Evolutionary conservation across 2,113 vertebrate species (phyloP).

Genomic region (Poeciliopsis turrubarensis): DNA sequence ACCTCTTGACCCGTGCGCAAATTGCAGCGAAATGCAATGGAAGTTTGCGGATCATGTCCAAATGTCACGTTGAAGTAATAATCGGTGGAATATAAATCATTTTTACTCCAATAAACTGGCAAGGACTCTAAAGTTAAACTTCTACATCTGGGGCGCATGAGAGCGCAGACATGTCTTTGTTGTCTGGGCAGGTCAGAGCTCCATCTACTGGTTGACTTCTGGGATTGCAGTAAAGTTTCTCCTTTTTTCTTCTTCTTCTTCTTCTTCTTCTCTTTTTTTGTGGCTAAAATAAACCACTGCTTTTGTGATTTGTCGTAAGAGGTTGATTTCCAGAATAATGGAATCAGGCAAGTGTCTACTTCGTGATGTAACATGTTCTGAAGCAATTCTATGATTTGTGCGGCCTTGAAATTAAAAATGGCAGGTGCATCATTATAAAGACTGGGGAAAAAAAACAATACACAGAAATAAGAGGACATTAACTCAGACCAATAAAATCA

Average conservation of each 20-base stretch:
- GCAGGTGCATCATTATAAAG: no score
- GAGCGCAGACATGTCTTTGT: conserved; percentile 10
- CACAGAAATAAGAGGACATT: no score
- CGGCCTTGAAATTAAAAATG: no score
- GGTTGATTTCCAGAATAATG: background rate
- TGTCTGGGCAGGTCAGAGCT: conserved; percentile 39
- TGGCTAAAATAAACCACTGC: background rate
- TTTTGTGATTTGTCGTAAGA: background rate
- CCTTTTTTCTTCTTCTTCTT: background rate
- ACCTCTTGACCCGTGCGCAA: conserved; percentile 56
- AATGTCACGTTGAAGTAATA: background rate
- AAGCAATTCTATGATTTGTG: no score
- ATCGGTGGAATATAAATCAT: background rate
- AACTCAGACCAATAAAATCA: no score
- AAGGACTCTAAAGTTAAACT: background rate
- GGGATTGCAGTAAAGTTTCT: conserved; percentile 16
- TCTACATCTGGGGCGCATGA: background rate
- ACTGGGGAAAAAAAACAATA: no score
- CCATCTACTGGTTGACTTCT: conserved; percentile 59
- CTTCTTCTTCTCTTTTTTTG: background rate
- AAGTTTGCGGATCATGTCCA: conserved; percentile 15
- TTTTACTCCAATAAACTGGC: background rate
- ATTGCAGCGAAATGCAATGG: conserved; percentile 31
- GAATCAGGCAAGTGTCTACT: background rate
- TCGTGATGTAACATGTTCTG: no score